Percentiles rank a stretch among this genome's conserved stretches.
Evolutionary conservation across 2,797 vertebrate genomes (phyloP).

Genomic region (Danio choprae): DNA sequence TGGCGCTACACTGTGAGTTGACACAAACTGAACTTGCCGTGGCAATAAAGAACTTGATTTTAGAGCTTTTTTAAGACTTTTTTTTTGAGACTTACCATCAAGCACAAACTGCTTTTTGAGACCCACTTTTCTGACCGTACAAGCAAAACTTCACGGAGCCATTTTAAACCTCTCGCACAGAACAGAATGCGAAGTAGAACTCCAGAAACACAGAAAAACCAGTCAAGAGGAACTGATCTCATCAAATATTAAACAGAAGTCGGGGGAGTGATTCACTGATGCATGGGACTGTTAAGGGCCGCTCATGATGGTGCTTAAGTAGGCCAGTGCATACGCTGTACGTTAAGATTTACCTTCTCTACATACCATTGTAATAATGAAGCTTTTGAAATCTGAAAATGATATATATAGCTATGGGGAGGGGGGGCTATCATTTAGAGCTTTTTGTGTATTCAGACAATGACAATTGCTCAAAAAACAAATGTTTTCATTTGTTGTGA

Average conservation of each 20-base stretch:
- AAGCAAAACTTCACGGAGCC: background rate
- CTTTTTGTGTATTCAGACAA: too few species aligned
- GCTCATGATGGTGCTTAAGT: slow-evolving; percentile 24
- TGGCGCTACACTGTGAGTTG: too few species aligned
- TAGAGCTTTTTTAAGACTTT: background rate
- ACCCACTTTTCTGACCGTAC: slow-evolving; percentile 10
- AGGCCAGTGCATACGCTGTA: slow-evolving; percentile 27
- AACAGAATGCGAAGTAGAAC: slow-evolving; percentile 23
- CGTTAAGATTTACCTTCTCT: slow-evolving; percentile 13
- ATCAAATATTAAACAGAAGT: slow-evolving; percentile 84
- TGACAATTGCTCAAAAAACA: too few species aligned
- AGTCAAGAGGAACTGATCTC: slow-evolving; percentile 82
- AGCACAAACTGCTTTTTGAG: background rate
- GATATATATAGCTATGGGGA: too few species aligned
- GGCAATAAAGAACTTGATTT: slow-evolving; percentile 1
- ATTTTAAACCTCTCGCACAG: slow-evolving; percentile 16
- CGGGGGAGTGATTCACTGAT: slow-evolving; percentile 66
- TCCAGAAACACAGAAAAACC: slow-evolving; percentile 67
- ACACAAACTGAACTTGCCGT: background rate
- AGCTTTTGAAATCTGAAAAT: background rate
- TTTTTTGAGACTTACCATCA: background rate
- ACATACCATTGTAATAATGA: background rate
- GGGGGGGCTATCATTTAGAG: too few species aligned
- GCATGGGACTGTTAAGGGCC: slow-evolving; percentile 61
- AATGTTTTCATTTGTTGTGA: background rate